Conservation (phyloP, 2,113 vertebrate genomes). For the Drymodes brunneopygia region DNA sequence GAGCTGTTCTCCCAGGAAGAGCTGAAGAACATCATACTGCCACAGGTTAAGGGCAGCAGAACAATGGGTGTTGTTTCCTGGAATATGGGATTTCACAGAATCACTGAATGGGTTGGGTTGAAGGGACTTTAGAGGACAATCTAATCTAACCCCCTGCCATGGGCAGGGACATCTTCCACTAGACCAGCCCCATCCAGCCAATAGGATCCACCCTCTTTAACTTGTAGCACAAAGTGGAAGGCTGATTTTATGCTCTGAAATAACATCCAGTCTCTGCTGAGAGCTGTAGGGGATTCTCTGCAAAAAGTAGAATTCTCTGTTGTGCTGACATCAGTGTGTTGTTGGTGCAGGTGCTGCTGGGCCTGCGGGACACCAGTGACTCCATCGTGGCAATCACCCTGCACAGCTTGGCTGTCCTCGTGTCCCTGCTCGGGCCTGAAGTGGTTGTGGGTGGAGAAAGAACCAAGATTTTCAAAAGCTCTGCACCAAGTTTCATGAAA, state of each 20-base stretch:
- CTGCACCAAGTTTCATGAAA: conserved; percentile 90
- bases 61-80: fast-evolving
- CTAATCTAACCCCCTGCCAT: not conserved
- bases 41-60: conserved; percentile 79
- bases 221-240: not conserved
- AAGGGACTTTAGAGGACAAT: not conserved
- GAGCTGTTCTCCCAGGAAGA: conserved; percentile 88
- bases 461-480: conserved; percentile 93
- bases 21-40: conserved; percentile 88
- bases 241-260: not conserved
- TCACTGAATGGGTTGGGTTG: not conserved
- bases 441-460: conserved; percentile 94
- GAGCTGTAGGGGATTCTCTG: not conserved
- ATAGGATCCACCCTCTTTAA: not conserved
- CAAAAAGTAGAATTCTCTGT: not conserved
- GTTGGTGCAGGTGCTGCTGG: conserved; percentile 84
- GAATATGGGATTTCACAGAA: not conserved
- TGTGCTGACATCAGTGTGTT: not conserved
- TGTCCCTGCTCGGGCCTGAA: conserved; percentile 92
- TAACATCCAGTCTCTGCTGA: not conserved
- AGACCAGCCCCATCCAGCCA: not conserved
- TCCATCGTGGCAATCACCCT: conserved; percentile 89
- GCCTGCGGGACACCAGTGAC: conserved; percentile 90
- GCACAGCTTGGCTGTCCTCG: conserved; percentile 89
- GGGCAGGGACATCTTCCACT: not conserved